phyloP scores from a whole-genome alignment of 2,888 invertebrate species.

The Malacosoma neustria region DNA sequence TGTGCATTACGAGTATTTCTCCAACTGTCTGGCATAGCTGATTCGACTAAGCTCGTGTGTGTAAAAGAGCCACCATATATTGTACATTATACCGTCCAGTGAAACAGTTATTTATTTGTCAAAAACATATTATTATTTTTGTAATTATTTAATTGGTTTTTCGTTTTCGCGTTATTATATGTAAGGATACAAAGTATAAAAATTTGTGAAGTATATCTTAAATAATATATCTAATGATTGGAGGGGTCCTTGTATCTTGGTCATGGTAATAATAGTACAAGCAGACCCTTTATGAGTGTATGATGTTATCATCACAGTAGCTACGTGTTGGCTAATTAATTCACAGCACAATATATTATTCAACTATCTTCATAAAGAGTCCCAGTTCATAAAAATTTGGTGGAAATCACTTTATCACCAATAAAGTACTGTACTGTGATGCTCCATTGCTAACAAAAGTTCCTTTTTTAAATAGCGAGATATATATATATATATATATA shows the following conservation, averaged over 20 bases:
- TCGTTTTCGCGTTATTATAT: background rate
- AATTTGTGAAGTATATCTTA: background rate
- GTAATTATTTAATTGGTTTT: background rate
- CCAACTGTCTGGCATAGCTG: slow-evolving; percentile 32
- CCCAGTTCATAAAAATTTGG: no score
- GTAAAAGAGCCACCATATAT: slow-evolving; percentile 45
- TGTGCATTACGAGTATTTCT: slow-evolving; percentile 33
- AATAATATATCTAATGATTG: slow-evolving; percentile 12
- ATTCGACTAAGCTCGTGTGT: slow-evolving; percentile 32
- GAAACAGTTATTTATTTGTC: slow-evolving; percentile 37
- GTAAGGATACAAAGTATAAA: background rate
- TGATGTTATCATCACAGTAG: no score
- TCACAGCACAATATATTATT: no score
- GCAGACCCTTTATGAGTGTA: background rate
- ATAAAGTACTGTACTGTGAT: background rate
- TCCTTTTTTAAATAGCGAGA: no score
- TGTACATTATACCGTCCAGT: slow-evolving; percentile 69
- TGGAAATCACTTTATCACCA: no score
- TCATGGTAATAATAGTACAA: slow-evolving; percentile 38
- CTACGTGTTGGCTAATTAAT: no score
- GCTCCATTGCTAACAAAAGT: background rate
- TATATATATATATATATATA: no score
- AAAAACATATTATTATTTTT: slow-evolving; percentile 15
- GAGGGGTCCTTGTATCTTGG: slow-evolving; percentile 51
- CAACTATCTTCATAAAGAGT: no score